Conservation (phyloP, 1,140 invertebrate genomes). For the Drosophila persimilis region DNA sequence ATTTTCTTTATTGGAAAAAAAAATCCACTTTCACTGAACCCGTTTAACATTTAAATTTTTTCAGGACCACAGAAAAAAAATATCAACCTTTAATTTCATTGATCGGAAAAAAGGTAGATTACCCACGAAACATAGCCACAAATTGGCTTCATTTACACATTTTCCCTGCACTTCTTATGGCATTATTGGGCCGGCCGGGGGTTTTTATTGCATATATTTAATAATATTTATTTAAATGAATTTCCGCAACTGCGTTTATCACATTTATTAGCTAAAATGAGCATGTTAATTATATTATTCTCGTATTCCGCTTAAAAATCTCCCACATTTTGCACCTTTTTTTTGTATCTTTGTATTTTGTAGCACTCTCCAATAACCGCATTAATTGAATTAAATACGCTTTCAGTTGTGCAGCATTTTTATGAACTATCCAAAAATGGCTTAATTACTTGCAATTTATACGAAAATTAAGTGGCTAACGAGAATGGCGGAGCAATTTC, state of each 20-base stretch:
- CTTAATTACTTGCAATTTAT: constrained; percentile 69
- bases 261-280: constrained; percentile 72
- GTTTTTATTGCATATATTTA: constrained; percentile 6
- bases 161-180: constrained; percentile 31
- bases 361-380: constrained; percentile 6
- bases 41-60: constrained; percentile 14
- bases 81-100: constrained; percentile 18
- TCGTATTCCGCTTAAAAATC: constrained; percentile 24
- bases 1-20: too few relatives aligned
- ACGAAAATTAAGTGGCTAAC: constrained; percentile 45
- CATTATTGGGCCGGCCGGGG: constrained; percentile 3
- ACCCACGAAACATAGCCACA: constrained; percentile 1
- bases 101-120: constrained; percentile 23
- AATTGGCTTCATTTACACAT: constrained; percentile 45
- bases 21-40: background rate
- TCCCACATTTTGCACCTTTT: background rate
- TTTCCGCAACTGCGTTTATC: constrained; percentile 27
- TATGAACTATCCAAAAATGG: constrained; percentile 71
- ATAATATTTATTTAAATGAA: constrained; percentile 39
- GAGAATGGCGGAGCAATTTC: constrained; percentile 16
- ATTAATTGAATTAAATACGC: constrained; percentile 60
- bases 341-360: constrained; percentile 3
- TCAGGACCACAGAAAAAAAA: background rate
- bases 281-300: constrained; percentile 44
- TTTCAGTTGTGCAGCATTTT: constrained; percentile 39